Evolutionary conservation across 2,888 invertebrate genomes (phyloP).

Genomic region (Mactromeris polynyma): DNA sequence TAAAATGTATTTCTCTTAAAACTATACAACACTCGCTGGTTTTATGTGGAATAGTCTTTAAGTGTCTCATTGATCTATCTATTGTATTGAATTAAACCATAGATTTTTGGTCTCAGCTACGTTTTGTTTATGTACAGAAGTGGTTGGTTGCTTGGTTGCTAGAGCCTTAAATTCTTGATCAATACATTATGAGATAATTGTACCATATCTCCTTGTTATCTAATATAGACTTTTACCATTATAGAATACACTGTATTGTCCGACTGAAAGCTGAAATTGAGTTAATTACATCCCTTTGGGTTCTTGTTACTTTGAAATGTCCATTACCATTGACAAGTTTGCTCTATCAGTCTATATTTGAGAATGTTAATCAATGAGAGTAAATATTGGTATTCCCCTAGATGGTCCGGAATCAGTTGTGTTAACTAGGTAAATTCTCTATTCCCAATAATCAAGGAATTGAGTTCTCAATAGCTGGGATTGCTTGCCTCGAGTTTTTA

Average conservation of each 20-base stretch:
- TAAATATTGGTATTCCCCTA: constrained; percentile 13
- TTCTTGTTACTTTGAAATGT: neutral
- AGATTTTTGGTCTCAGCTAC: too few species aligned
- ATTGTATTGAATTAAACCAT: too few species aligned
- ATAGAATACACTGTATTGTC: neutral
- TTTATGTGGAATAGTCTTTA: too few species aligned
- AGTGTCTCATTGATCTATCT: too few species aligned
- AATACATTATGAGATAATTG: too few species aligned
- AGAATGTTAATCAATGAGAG: constrained; percentile 11
- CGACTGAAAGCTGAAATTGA: neutral
- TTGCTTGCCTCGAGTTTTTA: neutral
- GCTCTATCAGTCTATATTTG: constrained; percentile 16
- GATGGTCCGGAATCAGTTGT: neutral
- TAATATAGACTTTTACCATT: too few species aligned
- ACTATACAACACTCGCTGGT: too few species aligned
- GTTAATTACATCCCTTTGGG: neutral
- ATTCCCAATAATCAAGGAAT: constrained; percentile 15
- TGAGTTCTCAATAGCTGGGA: neutral
- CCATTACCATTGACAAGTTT: constrained; percentile 8
- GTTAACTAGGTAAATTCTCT: constrained; percentile 15
- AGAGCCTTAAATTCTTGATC: too few species aligned
- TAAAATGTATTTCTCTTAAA: too few species aligned
- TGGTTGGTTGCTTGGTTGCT: too few species aligned
- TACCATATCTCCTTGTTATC: too few species aligned
- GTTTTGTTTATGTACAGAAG: too few species aligned